Evolutionary conservation across 2,888 invertebrate genomes (phyloP).

Genomic region (Cheilosia grossa): DNA sequence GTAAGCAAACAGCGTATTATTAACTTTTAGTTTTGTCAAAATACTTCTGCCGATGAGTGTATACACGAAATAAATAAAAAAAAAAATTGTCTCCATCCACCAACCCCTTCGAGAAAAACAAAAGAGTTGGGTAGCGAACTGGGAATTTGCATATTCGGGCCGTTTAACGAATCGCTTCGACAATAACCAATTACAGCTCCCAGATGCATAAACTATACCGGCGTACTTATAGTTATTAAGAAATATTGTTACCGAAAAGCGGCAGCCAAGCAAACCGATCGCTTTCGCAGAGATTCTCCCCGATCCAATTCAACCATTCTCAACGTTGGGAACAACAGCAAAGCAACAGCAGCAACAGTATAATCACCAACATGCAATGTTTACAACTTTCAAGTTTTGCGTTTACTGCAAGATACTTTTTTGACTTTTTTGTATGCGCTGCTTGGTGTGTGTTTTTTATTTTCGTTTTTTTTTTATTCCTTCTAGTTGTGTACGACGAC

Average conservation of each 20-base stretch:
- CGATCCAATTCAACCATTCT: slow-evolving; percentile 25
- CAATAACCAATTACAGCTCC: slow-evolving; percentile 14
- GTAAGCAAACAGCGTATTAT: too few relatives aligned
- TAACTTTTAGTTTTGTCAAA: too few relatives aligned
- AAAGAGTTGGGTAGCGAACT: slow-evolving; percentile 65
- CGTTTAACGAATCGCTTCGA: slow-evolving; percentile 22
- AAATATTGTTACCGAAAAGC: slow-evolving; percentile 7
- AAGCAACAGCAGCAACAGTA: slow-evolving; percentile 36
- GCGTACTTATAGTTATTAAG: slow-evolving; percentile 8
- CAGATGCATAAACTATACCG: not conserved
- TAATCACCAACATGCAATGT: slow-evolving; percentile 72
- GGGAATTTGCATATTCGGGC: not conserved
- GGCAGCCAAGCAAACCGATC: slow-evolving; percentile 35
- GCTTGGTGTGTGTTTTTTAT: slow-evolving; percentile 25
- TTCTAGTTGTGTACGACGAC: slow-evolving; percentile 24
- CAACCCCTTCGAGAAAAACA: slow-evolving; percentile 3
- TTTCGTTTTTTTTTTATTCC: slow-evolving; percentile 32
- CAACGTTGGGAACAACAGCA: slow-evolving; percentile 45
- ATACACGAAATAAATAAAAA: not conserved
- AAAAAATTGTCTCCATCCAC: not conserved
- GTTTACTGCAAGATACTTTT: slow-evolving; percentile 41
- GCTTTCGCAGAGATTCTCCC: slow-evolving; percentile 44
- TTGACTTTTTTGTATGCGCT: slow-evolving; percentile 27
- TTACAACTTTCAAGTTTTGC: slow-evolving; percentile 74
- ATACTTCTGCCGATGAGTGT: too few relatives aligned